Percentiles rank a stretch among this genome's conserved stretches.
phyloP scores from a whole-genome alignment of 2,888 invertebrate species.

The Erebia ligea region DNA sequence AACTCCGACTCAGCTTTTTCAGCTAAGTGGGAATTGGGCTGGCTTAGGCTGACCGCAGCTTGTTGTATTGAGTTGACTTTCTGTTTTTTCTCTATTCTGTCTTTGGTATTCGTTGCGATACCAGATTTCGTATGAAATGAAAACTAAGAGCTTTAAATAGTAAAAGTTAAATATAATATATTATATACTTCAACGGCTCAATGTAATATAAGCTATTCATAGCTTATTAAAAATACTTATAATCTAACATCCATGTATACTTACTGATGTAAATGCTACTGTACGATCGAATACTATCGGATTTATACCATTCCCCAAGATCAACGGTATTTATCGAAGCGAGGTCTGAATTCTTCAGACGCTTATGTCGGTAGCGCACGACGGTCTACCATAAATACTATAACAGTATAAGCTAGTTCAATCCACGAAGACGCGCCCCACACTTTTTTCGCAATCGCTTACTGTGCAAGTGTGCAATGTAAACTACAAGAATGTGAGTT shows the following conservation, averaged over 20 bases:
- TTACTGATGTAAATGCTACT: conserved; percentile 51
- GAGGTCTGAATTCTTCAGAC: neutral
- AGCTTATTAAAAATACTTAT: conserved; percentile 76
- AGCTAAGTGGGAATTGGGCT: no score
- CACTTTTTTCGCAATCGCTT: no score
- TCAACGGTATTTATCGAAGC: conserved; percentile 54
- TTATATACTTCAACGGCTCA: conserved; percentile 80
- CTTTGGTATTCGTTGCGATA: conserved; percentile 69
- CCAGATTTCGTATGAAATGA: conserved; percentile 72
- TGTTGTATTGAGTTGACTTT: neutral
- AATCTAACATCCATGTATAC: conserved; percentile 67
- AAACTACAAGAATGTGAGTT: no score
- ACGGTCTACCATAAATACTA: neutral
- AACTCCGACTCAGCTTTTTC: neutral
- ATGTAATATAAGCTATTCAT: conserved; percentile 77
- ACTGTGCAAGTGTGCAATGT: no score
- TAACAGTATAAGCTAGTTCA: no score
- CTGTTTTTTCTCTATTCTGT: neutral
- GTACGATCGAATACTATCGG: conserved; percentile 43
- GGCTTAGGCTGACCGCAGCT: no score
- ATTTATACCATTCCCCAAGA: conserved; percentile 68
- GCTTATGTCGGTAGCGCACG: neutral
- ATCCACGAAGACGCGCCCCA: no score
- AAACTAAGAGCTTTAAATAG: conserved; percentile 84
- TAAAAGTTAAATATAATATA: conserved; percentile 76